Percentiles rank a stretch among this genome's conserved stretches.
These are phyloP conservation scores for Aricia agestis DNA, from an alignment of 1,140 invertebrate genomes.

Conservation along the genomic window DNA sequence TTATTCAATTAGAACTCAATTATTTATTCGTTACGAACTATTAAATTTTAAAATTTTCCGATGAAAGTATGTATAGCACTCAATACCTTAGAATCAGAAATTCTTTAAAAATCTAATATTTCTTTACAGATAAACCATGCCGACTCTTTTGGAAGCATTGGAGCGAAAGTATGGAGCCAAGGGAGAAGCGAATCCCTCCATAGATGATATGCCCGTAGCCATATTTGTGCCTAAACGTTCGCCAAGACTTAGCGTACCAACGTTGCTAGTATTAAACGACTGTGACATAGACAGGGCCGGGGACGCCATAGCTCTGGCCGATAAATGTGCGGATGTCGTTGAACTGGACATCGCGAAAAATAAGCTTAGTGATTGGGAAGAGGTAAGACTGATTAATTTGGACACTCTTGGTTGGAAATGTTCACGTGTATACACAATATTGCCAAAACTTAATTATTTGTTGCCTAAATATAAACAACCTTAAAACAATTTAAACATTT, in stretches of 20 bases:
- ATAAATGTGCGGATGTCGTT: slow-evolving; percentile 89
- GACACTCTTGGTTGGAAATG: no score
- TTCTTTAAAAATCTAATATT: background rate
- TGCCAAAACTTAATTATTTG: no score
- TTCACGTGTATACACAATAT: no score
- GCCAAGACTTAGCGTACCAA: slow-evolving; percentile 85
- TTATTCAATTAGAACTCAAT: no score
- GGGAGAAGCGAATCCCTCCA: slow-evolving; percentile 76
- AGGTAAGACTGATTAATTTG: slow-evolving; percentile 75
- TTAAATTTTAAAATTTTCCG: background rate
- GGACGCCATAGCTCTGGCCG: slow-evolving; percentile 84
- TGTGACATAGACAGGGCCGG: slow-evolving; percentile 92
- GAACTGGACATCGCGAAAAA: slow-evolving; percentile 95
- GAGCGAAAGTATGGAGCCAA: slow-evolving; percentile 87
- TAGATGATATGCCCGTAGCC: slow-evolving; percentile 81
- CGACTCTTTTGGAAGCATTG: slow-evolving; percentile 89
- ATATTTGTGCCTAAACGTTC: slow-evolving; percentile 90
- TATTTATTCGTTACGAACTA: background rate
- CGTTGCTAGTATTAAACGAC: slow-evolving; percentile 91
- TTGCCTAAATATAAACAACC: no score
- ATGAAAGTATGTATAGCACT: background rate
- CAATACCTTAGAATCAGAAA: background rate
- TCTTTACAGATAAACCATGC: slow-evolving; percentile 77
- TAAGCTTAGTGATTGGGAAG: slow-evolving; percentile 88
- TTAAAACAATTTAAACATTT: no score